phyloP scores from a whole-genome alignment of 2,888 invertebrate genomes.

The Agonopterix subpropinquella region DNA sequence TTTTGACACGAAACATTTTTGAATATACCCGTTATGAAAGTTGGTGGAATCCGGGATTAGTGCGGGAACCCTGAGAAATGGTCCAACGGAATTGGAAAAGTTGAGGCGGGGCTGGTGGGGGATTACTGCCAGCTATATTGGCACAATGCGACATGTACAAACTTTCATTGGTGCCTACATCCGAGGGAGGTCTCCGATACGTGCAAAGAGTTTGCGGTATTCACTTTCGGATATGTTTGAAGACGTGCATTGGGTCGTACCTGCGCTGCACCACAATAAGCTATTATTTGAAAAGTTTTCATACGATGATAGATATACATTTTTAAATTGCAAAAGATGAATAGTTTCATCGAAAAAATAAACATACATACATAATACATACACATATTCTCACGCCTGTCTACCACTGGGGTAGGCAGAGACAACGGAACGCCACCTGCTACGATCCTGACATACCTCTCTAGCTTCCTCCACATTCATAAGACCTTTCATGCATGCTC shows the following conservation, averaged over 20 bases:
- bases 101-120: constrained; percentile 37
- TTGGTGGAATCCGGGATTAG: constrained; percentile 42
- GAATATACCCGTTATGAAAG: constrained; percentile 42
- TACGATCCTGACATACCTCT: no score
- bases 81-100: constrained; percentile 60
- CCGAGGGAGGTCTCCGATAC: not conserved
- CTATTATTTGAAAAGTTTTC: no score
- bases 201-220: not conserved
- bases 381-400: no score
- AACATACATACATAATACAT: no score
- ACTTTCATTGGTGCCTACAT: constrained; percentile 27
- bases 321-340: no score
- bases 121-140: constrained; percentile 47
- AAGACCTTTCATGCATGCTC: no score
- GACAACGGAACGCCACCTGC: no score
- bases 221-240: constrained; percentile 4
- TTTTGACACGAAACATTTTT: constrained; percentile 39
- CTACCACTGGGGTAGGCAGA: no score
- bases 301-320: no score
- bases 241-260: constrained; percentile 4
- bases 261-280: no score
- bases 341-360: no score
- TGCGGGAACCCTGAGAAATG: constrained; percentile 48
- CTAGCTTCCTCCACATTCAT: no score
- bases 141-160: constrained; percentile 41